A percentile compares a stretch with the other conserved stretches of the same genome.
These are phyloP conservation scores for Clanis bilineata DNA, from an alignment of 2,888 invertebrate genomes.

Conservation along the genomic window DNA sequence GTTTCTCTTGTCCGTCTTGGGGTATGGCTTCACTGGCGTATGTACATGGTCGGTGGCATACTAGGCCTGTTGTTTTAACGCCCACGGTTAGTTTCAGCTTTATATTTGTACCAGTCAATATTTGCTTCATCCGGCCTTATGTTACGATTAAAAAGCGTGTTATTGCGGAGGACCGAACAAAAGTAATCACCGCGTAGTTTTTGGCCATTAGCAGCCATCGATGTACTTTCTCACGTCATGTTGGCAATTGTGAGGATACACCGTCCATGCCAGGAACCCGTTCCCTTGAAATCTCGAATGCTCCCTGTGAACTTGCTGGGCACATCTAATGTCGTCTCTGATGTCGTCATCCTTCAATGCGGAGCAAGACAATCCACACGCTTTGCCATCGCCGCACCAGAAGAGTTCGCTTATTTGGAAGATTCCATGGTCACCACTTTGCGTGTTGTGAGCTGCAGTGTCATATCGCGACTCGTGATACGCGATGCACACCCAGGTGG, in stretches of 20 bases:
- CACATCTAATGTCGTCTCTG: conserved; percentile 86
- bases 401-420: conserved; percentile 88
- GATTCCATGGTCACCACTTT: conserved; percentile 87
- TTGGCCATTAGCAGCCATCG: conserved; percentile 71
- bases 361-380: conserved; percentile 83
- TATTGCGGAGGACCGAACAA: no score
- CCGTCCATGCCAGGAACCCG: conserved; percentile 89
- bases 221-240: conserved; percentile 78
- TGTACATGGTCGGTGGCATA: no score
- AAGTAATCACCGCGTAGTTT: conserved; percentile 31
- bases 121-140: no score
- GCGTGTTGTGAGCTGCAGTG: conserved; percentile 83
- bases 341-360: conserved; percentile 86
- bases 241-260: conserved; percentile 84
- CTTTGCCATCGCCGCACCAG: conserved; percentile 85
- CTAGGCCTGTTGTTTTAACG: no score
- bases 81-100: no score
- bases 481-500: conserved; percentile 88
- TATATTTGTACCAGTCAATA: no score
- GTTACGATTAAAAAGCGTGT: no score
- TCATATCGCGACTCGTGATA: conserved; percentile 87
- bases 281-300: conserved; percentile 86
- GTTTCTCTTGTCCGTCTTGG: no score
- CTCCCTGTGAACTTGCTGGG: conserved; percentile 84
- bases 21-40: no score